Percentiles rank a stretch among this genome's conserved stretches.
These are phyloP conservation scores for Paraescarpia echinospica DNA, from an alignment of 1,140 invertebrate genomes.

Conservation along the genomic window DNA sequence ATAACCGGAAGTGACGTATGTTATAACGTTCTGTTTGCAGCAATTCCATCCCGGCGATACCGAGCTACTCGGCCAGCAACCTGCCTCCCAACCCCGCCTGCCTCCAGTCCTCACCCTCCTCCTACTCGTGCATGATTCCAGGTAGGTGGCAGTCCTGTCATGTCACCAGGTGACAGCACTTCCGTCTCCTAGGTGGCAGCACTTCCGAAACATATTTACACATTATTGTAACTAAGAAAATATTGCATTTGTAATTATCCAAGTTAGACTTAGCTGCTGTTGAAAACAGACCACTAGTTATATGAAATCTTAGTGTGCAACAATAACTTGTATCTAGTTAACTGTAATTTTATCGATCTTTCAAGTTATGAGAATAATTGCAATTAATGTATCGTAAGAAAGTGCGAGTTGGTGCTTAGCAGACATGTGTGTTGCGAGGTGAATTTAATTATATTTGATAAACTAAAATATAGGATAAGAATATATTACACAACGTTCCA, in stretches of 20 bases:
- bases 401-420: background rate
- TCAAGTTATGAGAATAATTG: background rate
- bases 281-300: background rate
- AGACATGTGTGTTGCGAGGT: background rate
- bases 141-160: constrained; percentile 33
- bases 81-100: constrained; percentile 71
- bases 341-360: background rate
- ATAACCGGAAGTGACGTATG: background rate
- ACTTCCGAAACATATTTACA: background rate
- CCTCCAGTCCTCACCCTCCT: constrained; percentile 69
- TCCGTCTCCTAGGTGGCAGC: background rate
- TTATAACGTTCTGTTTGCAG: background rate
- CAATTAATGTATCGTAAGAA: background rate
- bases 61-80: constrained; percentile 58
- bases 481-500: background rate
- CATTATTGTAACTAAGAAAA: background rate
- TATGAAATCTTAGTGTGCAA: background rate
- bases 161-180: background rate
- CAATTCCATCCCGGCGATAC: constrained; percentile 55
- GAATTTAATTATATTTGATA: background rate
- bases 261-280: background rate
- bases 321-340: background rate
- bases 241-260: background rate
- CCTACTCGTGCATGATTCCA: constrained; percentile 92
- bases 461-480: background rate